Evolutionary conservation across 2,797 vertebrate genomes (phyloP).

Genomic region (Peromyscus eremicus): DNA sequence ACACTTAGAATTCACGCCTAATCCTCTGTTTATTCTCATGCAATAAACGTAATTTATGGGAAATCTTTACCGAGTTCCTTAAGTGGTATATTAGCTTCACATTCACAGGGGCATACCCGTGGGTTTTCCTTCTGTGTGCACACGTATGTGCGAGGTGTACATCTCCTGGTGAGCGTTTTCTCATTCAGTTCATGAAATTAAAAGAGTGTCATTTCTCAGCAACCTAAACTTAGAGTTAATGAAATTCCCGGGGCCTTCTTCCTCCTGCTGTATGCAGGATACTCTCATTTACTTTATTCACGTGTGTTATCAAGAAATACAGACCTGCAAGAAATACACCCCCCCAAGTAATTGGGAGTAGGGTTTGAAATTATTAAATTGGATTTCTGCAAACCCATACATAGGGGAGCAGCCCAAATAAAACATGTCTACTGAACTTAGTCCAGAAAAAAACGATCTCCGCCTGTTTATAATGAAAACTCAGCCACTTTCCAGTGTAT

Average conservation of each 20-base stretch:
- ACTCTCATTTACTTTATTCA: constrained; percentile 34
- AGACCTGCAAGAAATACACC: background rate
- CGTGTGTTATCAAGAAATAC: constrained; percentile 46
- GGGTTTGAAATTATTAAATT: constrained; percentile 68
- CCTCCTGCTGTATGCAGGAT: background rate
- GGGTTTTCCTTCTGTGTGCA: background rate
- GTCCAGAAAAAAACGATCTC: constrained; percentile 60
- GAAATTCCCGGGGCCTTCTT: background rate
- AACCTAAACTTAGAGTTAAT: constrained; percentile 44
- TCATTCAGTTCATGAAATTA: constrained; percentile 61
- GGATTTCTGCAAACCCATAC: constrained; percentile 51
- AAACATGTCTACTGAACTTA: constrained; percentile 62
- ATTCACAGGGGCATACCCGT: background rate
- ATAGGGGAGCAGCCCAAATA: constrained; percentile 35
- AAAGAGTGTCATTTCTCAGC: constrained; percentile 21
- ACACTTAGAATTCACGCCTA: background rate
- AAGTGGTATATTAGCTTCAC: constrained; percentile 9
- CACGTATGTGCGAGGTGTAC: background rate
- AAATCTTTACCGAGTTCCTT: constrained; percentile 63
- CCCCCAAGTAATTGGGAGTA: constrained; percentile 47
- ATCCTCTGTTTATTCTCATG: background rate
- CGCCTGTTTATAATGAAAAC: background rate
- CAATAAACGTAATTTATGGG: constrained; percentile 69
- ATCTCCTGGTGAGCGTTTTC: background rate
- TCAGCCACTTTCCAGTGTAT: background rate